phyloP scores from a whole-genome alignment of 1,140 invertebrate species.

The Charaxes varanes region DNA sequence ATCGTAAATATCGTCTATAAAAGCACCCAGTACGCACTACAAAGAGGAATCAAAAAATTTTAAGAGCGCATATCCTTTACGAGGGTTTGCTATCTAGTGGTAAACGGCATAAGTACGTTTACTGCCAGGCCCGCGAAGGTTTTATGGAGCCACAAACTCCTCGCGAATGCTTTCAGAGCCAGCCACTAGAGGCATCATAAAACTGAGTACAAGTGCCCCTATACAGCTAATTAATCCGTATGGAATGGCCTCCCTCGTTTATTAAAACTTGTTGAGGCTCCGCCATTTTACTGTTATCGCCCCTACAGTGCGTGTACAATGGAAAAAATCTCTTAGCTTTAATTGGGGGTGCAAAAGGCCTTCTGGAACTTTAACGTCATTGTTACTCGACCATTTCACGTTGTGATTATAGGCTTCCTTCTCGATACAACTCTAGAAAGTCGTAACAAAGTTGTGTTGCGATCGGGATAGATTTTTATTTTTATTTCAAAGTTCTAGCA shows the following conservation, averaged over 20 bases:
- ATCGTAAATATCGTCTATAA: conserved; percentile 13
- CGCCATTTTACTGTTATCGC: conserved; percentile 23
- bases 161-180: conserved; percentile 29
- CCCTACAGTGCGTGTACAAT: conserved; percentile 8
- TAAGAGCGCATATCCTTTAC: conserved; percentile 15
- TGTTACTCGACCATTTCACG: too few relatives aligned
- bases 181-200: conserved; percentile 36
- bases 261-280: conserved; percentile 20
- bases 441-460: too few relatives aligned
- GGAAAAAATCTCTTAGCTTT: too few relatives aligned
- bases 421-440: too few relatives aligned
- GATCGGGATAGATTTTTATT: too few relatives aligned
- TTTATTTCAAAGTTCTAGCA: too few relatives aligned
- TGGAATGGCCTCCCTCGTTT: conserved; percentile 22
- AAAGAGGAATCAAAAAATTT: conserved; percentile 17
- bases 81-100: conserved; percentile 14
- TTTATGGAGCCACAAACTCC: conserved; percentile 38
- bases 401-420: too few relatives aligned
- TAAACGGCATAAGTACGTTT: conserved; percentile 27
- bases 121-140: conserved; percentile 37
- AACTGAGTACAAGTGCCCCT: conserved; percentile 33
- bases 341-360: too few relatives aligned
- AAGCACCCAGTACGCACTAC: too few relatives aligned
- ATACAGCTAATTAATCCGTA: conserved; percentile 37
- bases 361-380: too few relatives aligned